phyloP scores from a whole-genome alignment of 2,888 invertebrate genomes.

The Selenia dentaria region DNA sequence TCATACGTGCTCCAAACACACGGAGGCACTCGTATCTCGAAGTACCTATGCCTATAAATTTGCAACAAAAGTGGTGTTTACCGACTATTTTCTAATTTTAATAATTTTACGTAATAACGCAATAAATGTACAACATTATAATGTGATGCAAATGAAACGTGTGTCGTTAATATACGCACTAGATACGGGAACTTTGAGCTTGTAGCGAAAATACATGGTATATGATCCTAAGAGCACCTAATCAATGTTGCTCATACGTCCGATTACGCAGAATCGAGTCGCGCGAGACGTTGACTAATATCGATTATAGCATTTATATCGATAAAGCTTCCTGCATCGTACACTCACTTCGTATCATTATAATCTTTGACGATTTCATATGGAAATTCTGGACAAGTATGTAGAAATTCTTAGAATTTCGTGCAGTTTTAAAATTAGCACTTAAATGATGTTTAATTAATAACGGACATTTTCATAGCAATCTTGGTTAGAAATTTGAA shows the following conservation, averaged over 20 bases:
- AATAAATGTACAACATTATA: conserved; percentile 63
- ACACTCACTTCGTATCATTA: conserved; percentile 45
- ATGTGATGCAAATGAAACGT: conserved; percentile 69
- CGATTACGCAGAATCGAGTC: conserved; percentile 71
- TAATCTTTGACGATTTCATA: conserved; percentile 67
- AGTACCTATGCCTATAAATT: conserved; percentile 43
- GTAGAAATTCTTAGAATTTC: conserved; percentile 50
- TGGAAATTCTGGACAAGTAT: conserved; percentile 60
- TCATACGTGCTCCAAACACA: conserved; percentile 44
- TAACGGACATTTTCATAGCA: too few species aligned
- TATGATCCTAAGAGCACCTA: conserved; percentile 57
- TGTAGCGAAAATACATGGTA: conserved; percentile 58
- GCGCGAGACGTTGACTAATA: conserved; percentile 65
- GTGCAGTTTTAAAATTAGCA: conserved; percentile 34
- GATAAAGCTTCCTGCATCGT: conserved; percentile 58
- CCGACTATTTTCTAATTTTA: conserved; percentile 64
- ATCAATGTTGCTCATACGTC: conserved; percentile 65
- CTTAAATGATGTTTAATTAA: too few species aligned
- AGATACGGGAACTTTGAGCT: conserved; percentile 48
- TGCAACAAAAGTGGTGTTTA: conserved; percentile 60
- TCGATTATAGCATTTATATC: conserved; percentile 73
- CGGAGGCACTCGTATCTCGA: conserved; percentile 22
- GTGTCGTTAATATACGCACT: conserved; percentile 52
- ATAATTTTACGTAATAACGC: conserved; percentile 67
- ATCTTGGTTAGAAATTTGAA: too few species aligned